Evolutionary conservation across 2,797 vertebrate species (phyloP).

Genomic region (Sciaenops ocellatus): DNA sequence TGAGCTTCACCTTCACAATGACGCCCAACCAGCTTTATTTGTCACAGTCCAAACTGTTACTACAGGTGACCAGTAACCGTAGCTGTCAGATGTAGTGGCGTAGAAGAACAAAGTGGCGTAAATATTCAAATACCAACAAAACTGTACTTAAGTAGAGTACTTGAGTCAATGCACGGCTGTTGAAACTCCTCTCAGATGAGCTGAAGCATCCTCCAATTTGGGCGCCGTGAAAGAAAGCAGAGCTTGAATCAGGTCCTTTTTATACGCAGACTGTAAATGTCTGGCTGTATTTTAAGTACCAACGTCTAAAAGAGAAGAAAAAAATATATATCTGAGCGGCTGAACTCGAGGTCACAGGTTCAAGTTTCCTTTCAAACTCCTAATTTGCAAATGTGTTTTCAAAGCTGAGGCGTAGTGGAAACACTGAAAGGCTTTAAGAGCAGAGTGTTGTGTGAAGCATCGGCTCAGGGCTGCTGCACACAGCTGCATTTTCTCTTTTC

Average conservation of each 20-base stretch:
- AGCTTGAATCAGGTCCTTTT: conserved; percentile 48
- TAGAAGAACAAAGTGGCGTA: neutral
- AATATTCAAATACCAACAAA: neutral
- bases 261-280: conserved; percentile 41
- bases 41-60: too few relatives aligned
- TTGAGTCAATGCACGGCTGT: neutral
- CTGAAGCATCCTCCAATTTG: conserved; percentile 46
- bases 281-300: conserved; percentile 46
- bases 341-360: conserved; percentile 58
- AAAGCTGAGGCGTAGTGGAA: conserved; percentile 38
- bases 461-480: conserved; percentile 25
- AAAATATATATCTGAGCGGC: conserved; percentile 2
- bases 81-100: neutral
- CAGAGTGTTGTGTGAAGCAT: conserved; percentile 27
- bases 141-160: neutral
- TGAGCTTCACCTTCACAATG: too few relatives aligned
- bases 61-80: too few relatives aligned
- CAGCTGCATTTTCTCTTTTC: conserved; percentile 46
- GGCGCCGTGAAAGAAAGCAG: conserved; percentile 4
- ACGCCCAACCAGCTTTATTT: too few relatives aligned
- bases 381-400: conserved; percentile 51
- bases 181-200: conserved; percentile 13
- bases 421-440: conserved; percentile 58
- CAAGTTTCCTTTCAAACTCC: conserved; percentile 62
- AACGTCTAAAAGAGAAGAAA: conserved; percentile 26